Conservation (phyloP, 2,797 vertebrate genomes). For the Halcyon badia region DNA sequence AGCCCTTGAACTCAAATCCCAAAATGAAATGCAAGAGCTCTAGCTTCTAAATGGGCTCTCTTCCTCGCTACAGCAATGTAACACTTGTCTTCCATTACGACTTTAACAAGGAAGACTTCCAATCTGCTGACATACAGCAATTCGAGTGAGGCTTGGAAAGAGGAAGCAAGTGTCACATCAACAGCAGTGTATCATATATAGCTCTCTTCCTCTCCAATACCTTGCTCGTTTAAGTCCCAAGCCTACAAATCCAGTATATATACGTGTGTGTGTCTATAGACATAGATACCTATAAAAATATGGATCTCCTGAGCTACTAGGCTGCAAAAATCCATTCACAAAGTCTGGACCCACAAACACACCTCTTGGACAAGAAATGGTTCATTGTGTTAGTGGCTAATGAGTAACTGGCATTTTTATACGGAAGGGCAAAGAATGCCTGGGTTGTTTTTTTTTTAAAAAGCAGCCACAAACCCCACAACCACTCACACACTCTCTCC, state of each 20-base stretch:
- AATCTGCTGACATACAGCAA: not conserved
- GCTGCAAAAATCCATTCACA: not conserved
- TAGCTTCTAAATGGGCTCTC: not conserved
- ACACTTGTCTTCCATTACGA: not conserved
- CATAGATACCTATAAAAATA: not conserved
- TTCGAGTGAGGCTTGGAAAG: not conserved
- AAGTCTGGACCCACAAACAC: not conserved
- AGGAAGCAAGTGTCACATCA: not conserved
- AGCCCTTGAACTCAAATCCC: not conserved
- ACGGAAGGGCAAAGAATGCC: not conserved
- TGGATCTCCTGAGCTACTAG: not conserved
- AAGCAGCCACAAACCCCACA: not conserved
- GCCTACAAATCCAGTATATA: not conserved
- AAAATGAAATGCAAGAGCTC: not conserved
- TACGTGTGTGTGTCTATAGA: fast-evolving
- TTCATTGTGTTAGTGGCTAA: not conserved
- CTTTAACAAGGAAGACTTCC: not conserved
- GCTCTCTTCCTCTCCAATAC: not conserved
- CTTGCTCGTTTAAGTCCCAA: not conserved
- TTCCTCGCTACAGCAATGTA: not conserved
- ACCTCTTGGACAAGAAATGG: not conserved
- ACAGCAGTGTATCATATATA: not conserved
- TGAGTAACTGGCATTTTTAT: not conserved
- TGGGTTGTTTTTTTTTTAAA: too few species aligned
- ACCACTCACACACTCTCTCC: not conserved